phyloP scores from a whole-genome alignment of 1,140 invertebrate species.

The Carposina sasakii region DNA sequence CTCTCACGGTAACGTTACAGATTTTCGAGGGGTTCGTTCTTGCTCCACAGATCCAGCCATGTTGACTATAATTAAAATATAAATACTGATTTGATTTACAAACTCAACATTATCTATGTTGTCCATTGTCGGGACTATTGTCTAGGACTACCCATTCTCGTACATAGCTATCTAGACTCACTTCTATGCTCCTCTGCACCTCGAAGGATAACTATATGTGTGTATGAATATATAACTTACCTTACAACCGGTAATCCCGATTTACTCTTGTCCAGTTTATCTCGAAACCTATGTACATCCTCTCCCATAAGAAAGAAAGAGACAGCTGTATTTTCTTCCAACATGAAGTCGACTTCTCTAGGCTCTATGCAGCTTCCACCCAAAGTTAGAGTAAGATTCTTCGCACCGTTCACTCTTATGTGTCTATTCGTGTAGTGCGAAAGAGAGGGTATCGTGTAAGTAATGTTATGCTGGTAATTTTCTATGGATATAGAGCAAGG shows the following conservation, averaged over 20 bases:
- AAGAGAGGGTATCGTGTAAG: conserved; percentile 38
- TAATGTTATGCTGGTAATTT: conserved; percentile 30
- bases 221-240: conserved; percentile 24
- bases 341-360: conserved; percentile 27
- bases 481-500: conserved; percentile 42
- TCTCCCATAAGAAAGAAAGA: conserved; percentile 40
- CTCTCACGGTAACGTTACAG: too few species aligned
- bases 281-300: conserved; percentile 33
- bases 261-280: conserved; percentile 56
- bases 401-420: conserved; percentile 23
- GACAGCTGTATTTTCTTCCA: conserved; percentile 42
- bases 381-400: conserved; percentile 31
- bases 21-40: too few species aligned
- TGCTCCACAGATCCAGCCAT: too few species aligned
- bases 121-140: too few species aligned
- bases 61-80: too few species aligned
- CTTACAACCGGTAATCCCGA: conserved; percentile 52
- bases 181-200: background rate
- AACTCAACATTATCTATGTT: too few species aligned
- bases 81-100: too few species aligned
- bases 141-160: too few species aligned
- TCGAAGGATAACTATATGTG: background rate
- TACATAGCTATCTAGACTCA: background rate
- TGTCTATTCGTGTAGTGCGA: conserved; percentile 36
- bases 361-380: conserved; percentile 35